These are phyloP conservation scores for Hyphantria cunea DNA, from an alignment of 1,140 invertebrate species.

Conservation along the genomic window DNA sequence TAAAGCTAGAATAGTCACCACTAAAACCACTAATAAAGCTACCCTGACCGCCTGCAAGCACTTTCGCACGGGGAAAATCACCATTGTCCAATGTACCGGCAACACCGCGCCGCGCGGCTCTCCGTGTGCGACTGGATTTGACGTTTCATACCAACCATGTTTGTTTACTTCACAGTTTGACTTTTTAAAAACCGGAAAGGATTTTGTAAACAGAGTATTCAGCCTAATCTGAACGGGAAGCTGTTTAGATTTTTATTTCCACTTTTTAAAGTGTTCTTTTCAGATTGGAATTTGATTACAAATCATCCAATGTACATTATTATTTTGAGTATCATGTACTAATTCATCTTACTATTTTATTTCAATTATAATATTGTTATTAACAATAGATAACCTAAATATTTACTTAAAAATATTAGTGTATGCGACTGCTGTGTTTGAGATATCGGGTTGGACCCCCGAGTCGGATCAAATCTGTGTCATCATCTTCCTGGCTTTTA, in stretches of 20 bases:
- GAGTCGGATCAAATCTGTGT: no score
- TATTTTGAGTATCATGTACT: no score
- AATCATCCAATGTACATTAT: no score
- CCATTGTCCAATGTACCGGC: conserved; percentile 45
- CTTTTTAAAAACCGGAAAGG: conserved; percentile 64
- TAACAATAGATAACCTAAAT: no score
- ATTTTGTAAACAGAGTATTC: conserved; percentile 54
- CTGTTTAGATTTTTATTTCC: conserved; percentile 14
- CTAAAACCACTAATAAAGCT: conserved; percentile 54
- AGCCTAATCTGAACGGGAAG: conserved; percentile 47
- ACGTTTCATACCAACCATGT: conserved; percentile 44
- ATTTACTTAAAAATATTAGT: no score
- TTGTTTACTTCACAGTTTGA: conserved; percentile 55
- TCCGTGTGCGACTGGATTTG: conserved; percentile 48
- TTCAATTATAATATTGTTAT: no score
- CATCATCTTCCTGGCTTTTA: no score
- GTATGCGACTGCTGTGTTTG: no score
- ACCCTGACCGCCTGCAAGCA: conserved; percentile 65
- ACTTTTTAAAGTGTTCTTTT: no score
- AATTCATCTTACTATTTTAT: no score
- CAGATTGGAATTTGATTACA: no score
- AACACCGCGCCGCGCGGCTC: conserved; percentile 31
- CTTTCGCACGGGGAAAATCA: conserved; percentile 66
- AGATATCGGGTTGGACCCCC: no score
- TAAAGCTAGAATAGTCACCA: conserved; percentile 54